Conservation (phyloP, 2,797 vertebrate species). For the Acipenser ruthenus region DNA sequence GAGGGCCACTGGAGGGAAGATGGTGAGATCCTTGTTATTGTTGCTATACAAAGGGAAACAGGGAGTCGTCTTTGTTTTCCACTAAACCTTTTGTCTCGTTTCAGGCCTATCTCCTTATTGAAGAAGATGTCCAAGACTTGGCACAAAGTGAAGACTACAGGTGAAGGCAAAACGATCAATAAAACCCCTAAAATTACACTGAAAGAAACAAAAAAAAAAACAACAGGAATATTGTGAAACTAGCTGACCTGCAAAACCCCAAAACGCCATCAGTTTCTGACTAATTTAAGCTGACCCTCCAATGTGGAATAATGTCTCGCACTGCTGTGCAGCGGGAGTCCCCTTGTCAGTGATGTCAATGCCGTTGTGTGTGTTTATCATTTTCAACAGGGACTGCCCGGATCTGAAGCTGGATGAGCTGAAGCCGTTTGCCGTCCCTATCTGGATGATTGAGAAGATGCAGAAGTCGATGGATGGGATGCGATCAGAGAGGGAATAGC, state of each 20-base stretch:
- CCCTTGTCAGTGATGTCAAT: too few relatives aligned
- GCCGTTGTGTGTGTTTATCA: too few relatives aligned
- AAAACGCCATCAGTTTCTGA: too few relatives aligned
- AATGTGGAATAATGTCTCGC: too few relatives aligned
- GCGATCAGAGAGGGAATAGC: slow-evolving; percentile 55
- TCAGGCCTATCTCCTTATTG: slow-evolving; percentile 89
- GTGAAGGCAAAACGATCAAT: slow-evolving; percentile 40
- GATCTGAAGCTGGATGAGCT: slow-evolving; percentile 84
- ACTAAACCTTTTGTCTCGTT: not conserved
- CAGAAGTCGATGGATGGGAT: slow-evolving; percentile 81
- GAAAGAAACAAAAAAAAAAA: not conserved
- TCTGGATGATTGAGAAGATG: slow-evolving; percentile 94
- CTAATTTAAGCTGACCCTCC: too few relatives aligned
- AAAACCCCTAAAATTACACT: too few relatives aligned
- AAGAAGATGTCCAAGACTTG: slow-evolving; percentile 87
- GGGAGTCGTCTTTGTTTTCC: not conserved
- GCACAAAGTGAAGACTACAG: slow-evolving; percentile 85
- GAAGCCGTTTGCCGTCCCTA: slow-evolving; percentile 78
- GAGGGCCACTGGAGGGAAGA: slow-evolving; percentile 93
- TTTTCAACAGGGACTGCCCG: slow-evolving; percentile 62
- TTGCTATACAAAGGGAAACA: not conserved
- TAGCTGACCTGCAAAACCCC: too few relatives aligned
- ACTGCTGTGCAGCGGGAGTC: too few relatives aligned
- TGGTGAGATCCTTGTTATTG: slow-evolving; percentile 61
- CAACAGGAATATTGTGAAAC: not conserved